phyloP scores from a whole-genome alignment of 1,140 invertebrate genomes.

The Dreissena polymorpha region DNA sequence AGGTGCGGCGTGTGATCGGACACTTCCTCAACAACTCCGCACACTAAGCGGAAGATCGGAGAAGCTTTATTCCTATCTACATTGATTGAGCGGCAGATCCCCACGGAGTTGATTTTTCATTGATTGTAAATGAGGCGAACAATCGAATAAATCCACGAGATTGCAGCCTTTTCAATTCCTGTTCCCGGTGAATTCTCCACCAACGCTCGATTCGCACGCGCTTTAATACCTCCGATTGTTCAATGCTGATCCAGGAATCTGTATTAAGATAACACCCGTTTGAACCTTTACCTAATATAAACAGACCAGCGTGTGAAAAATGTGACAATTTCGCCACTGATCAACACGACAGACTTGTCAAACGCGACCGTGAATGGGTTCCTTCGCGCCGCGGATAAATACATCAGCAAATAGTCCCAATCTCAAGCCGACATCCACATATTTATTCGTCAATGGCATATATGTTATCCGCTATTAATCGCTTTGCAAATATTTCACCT shows the following conservation, averaged over 20 bases:
- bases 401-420: slow-evolving; percentile 15
- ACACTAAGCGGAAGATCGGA: too few species aligned
- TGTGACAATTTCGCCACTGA: too few species aligned
- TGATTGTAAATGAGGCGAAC: slow-evolving; percentile 7
- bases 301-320: too few species aligned
- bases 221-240: slow-evolving; percentile 4
- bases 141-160: slow-evolving; percentile 40
- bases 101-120: slow-evolving; percentile 14
- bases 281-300: too few species aligned
- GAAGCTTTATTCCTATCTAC: slow-evolving; percentile 39
- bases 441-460: too few species aligned
- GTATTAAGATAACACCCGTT: slow-evolving; percentile 14
- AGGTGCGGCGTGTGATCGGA: too few species aligned
- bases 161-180: slow-evolving; percentile 11
- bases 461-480: slow-evolving; percentile 7
- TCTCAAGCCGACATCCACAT: slow-evolving; percentile 18
- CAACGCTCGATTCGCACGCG: neutral
- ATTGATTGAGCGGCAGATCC: slow-evolving; percentile 21
- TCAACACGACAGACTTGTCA: neutral
- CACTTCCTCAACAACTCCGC: too few species aligned
- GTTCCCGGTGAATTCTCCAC: slow-evolving; percentile 14
- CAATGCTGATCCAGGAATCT: slow-evolving; percentile 15
- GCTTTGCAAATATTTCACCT: slow-evolving; percentile 34
- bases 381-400: slow-evolving; percentile 14
- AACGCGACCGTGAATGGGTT: slow-evolving; percentile 16